Conservation (phyloP, 2,113 vertebrate genomes). For the Saccopteryx bilineata region DNA sequence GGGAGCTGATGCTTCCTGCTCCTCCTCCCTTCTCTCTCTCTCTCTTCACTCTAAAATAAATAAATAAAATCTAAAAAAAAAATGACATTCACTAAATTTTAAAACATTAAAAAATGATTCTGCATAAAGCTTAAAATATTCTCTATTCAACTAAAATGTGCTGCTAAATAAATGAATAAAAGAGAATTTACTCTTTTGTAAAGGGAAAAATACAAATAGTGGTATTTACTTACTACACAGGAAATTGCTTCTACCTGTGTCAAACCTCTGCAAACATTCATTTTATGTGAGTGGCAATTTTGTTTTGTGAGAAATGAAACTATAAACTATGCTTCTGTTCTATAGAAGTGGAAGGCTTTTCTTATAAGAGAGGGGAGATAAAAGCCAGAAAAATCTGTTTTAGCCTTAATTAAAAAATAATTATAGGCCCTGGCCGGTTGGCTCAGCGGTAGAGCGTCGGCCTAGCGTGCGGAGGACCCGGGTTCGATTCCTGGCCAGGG, state of each 20-base stretch:
- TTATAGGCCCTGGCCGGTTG: no score
- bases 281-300: neutral
- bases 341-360: neutral
- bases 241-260: neutral
- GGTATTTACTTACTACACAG: conserved; percentile 10
- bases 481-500: no score
- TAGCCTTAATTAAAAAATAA: neutral
- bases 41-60: no score
- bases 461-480: no score
- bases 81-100: no score
- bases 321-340: conserved; percentile 16
- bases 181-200: conserved; percentile 12
- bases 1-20: no score
- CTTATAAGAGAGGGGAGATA: neutral
- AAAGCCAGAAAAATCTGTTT: conserved; percentile 7
- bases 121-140: neutral
- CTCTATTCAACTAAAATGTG: conserved; percentile 36
- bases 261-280: neutral
- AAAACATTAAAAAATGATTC: neutral
- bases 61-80: no score
- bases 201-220: neutral
- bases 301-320: neutral
- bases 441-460: no score
- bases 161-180: conserved; percentile 41
- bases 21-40: no score